Evolutionary conservation across 1,140 invertebrate genomes (phyloP), one percentile per base, ranked within the genome.

Genomic region (Marisa cornuarietis): DNA sequence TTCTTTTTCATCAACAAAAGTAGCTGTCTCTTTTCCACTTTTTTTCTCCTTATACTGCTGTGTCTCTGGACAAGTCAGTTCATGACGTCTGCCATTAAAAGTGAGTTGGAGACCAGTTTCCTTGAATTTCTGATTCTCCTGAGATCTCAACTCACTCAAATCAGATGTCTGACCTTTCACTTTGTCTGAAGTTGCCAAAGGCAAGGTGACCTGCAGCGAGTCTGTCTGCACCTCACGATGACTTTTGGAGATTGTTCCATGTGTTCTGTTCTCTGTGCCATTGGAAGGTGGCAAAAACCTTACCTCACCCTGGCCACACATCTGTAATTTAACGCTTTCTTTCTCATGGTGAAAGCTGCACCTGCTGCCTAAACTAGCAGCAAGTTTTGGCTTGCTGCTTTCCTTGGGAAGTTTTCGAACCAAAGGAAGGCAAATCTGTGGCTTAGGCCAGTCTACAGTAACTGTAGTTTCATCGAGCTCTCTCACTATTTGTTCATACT

Each of bases 401-500:
- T 22, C n/a, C 22, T 26, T 66, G 2, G 76, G 68, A 2, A 54
- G 5, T 42, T 24, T 77, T 20, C 20, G n/a, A 5, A 77, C 76
- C 0, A 11, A 18, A 51, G 76, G 76, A 11, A 18, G 49, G 31
- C 63, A 65, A 9, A 69, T 51, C 24, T 14, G 9, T 31, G 65
- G 16, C 20, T 54, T 51, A 13, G 76, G n/a, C 76, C 76, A 77
- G 22, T 69, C 49, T 20, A 77, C 76, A 49, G 8, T 54, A 26
- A 24, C 42, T 18, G 18, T 24, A 62, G 65, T 74, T 58, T 71
- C 79, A 54, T 85, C 82, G 11, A 85, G 61, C 65, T 86, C 82
- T 24, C 42, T 63, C n/a, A 83, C 77, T 51, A 84, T 63, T 22
- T 79, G 51, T 65, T 79, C 68, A 79, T 80, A 86, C 62, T 83